Evolutionary conservation across 2,797 vertebrate species (phyloP).

Genomic region (Cossypha niveicapilla): DNA sequence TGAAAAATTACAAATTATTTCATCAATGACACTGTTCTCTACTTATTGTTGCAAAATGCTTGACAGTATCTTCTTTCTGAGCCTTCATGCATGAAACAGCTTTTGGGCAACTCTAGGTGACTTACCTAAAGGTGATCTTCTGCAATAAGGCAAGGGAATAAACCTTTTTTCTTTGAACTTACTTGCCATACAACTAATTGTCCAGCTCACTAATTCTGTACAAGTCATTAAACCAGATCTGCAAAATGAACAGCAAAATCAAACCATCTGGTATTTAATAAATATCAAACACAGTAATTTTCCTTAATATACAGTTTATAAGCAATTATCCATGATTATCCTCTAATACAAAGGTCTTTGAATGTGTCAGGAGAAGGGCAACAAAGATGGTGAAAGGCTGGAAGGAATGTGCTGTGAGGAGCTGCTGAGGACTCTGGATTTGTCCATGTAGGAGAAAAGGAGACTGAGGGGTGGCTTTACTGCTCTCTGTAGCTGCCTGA

Average conservation of each 20-base stretch:
- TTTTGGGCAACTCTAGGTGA: neutral
- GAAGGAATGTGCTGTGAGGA: neutral
- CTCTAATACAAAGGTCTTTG: neutral
- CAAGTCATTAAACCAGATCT: neutral
- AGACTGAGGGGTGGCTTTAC: neutral
- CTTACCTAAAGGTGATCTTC: neutral
- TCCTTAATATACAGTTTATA: neutral
- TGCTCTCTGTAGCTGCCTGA: neutral
- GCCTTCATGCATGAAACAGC: neutral
- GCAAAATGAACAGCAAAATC: neutral
- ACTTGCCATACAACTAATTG: neutral
- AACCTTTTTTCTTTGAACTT: neutral
- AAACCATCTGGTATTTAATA: neutral
- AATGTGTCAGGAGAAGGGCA: neutral
- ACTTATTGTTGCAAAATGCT: neutral
- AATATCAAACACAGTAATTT: neutral
- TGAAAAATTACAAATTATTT: neutral
- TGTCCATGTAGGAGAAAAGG: neutral
- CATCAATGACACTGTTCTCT: neutral
- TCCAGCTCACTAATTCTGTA: neutral
- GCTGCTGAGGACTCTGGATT: neutral
- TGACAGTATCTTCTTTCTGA: neutral
- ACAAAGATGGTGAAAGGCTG: neutral
- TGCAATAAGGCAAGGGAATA: neutral
- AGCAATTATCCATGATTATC: rapidly evolving